Percentiles rank a stretch among this genome's conserved stretches.
Evolutionary conservation across 2,113 vertebrate genomes (phyloP).

Genomic region (Paedocypris sp.): DNA sequence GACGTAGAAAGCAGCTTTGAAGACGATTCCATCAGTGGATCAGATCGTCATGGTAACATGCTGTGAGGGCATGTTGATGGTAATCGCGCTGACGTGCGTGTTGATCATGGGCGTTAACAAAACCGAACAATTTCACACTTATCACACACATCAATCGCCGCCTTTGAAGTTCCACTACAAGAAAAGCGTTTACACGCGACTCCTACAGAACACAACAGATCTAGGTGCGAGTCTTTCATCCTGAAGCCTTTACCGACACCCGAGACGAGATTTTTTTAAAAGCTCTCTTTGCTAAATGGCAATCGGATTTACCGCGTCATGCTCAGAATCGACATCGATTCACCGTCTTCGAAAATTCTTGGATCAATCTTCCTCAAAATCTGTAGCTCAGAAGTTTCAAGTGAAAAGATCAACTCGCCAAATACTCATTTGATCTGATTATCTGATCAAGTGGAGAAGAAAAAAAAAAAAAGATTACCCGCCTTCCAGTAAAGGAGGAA

Average conservation of each 20-base stretch:
- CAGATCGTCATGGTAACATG: constrained; percentile 27
- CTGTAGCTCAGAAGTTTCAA: too few species aligned
- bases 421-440: too few species aligned
- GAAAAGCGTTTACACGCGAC: constrained; percentile 7
- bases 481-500: too few species aligned
- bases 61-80: constrained; percentile 18
- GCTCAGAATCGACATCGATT: background rate
- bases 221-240: background rate
- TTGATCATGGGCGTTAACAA: background rate
- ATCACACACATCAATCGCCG: constrained; percentile 24
- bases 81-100: constrained; percentile 26
- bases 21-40: constrained; percentile 20
- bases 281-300: background rate
- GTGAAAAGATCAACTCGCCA: too few species aligned
- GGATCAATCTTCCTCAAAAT: too few species aligned
- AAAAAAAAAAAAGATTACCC: too few species aligned
- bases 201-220: background rate
- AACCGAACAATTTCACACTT: constrained; percentile 35
- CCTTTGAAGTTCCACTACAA: constrained; percentile 16
- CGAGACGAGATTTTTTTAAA: background rate
- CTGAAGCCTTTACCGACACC: background rate
- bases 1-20: constrained; percentile 20
- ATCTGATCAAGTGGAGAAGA: too few species aligned
- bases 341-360: too few species aligned
- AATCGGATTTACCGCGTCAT: background rate